These are phyloP conservation scores for Rachycentron canadum DNA, from an alignment of 2,797 vertebrate species.

Conservation along the genomic window DNA sequence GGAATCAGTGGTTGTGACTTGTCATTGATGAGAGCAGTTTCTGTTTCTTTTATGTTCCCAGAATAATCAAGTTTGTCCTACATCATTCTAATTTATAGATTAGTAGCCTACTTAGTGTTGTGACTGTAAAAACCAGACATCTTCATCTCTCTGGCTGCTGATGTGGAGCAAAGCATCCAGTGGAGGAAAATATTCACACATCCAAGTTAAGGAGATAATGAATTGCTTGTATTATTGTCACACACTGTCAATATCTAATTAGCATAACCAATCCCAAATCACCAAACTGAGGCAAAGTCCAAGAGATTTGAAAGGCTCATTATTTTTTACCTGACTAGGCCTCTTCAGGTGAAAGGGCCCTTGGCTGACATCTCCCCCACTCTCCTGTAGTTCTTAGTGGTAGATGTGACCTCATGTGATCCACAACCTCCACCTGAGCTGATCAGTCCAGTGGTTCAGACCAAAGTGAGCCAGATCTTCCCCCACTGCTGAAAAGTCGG, in stretches of 20 bases:
- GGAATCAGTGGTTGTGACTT: slow-evolving; percentile 5
- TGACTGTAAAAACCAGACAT: neutral
- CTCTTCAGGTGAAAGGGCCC: neutral
- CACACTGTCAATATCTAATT: neutral
- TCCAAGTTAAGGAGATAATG: too few relatives aligned
- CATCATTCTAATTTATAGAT: neutral
- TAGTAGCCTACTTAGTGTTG: neutral
- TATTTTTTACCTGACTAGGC: neutral
- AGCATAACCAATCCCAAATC: neutral
- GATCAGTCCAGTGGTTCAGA: neutral
- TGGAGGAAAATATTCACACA: neutral
- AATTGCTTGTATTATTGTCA: neutral
- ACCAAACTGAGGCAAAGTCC: neutral
- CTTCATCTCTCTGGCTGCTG: neutral
- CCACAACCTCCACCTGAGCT: neutral
- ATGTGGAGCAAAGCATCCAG: neutral
- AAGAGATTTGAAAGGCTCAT: neutral
- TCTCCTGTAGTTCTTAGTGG: neutral
- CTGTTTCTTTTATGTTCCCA: neutral
- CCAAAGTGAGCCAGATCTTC: neutral
- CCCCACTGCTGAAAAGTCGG: neutral
- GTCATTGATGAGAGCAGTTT: neutral
- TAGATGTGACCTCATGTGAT: neutral
- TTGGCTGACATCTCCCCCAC: neutral
- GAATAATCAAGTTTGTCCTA: neutral